Percentiles rank a stretch among this genome's conserved stretches.
Conservation (phyloP, 2,113 vertebrate species). For the Glaucomys volans region DNA sequence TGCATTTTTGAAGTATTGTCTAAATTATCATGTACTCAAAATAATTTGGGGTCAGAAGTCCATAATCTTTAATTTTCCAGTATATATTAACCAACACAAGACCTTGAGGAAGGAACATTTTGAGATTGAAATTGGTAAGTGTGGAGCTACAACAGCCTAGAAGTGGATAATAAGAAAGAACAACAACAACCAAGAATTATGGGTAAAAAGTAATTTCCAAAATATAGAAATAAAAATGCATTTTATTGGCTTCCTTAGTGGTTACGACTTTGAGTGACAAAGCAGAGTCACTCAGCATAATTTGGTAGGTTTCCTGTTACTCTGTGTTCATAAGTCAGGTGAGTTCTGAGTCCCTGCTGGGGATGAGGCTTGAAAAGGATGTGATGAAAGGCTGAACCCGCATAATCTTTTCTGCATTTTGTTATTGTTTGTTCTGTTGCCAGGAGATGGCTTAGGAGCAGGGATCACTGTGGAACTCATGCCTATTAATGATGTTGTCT, state of each 20-base stretch:
- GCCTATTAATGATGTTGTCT: not conserved
- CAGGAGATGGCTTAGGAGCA: not conserved
- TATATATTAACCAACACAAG: not conserved
- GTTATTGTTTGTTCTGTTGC: not conserved
- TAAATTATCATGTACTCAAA: not conserved
- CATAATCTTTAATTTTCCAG: not conserved
- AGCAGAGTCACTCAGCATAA: not conserved
- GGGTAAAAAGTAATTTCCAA: not conserved
- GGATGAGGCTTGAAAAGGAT: not conserved
- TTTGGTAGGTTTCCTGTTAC: not conserved
- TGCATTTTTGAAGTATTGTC: not conserved
- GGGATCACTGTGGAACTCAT: not conserved
- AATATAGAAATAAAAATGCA: not conserved
- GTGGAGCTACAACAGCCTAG: not conserved
- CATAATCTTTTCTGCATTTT: not conserved
- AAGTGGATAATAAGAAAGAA: not conserved
- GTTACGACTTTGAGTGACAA: not conserved
- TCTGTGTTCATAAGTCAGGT: not conserved
- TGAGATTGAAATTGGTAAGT: not conserved
- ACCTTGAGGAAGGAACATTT: not conserved
- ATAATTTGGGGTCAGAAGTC: not conserved
- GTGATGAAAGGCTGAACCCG: not conserved
- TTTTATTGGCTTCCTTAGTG: not conserved
- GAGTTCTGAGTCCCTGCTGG: not conserved
- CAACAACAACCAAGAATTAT: not conserved